phyloP scores from a whole-genome alignment of 2,113 vertebrate genomes.

The Limnothrissa miodon region DNA sequence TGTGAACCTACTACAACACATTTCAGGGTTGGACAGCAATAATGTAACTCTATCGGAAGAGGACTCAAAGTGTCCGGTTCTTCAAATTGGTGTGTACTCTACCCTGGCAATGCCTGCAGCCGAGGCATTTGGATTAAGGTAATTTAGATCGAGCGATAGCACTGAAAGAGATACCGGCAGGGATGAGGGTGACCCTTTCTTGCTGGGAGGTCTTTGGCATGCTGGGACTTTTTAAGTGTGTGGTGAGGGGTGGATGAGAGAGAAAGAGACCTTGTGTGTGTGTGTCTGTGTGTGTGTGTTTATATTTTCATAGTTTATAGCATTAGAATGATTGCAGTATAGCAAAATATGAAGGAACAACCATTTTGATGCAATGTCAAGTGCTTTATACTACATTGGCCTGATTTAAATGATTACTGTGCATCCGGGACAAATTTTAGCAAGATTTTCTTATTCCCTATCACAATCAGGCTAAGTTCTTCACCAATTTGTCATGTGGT shows the following conservation, averaged over 20 bases:
- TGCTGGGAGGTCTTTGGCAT: constrained; percentile 13
- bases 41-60: constrained; percentile 65
- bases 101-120: constrained; percentile 67
- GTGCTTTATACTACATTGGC: background rate
- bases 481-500: too few species aligned
- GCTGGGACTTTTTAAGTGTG: background rate
- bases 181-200: background rate
- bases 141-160: constrained; percentile 21
- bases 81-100: constrained; percentile 70
- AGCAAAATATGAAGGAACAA: too few species aligned
- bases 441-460: too few species aligned
- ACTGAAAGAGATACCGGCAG: constrained; percentile 6
- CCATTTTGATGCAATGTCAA: too few species aligned
- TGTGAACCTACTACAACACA: constrained; percentile 72
- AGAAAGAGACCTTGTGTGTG: background rate
- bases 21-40: constrained; percentile 55
- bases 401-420: too few species aligned
- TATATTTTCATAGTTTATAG: too few species aligned
- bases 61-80: constrained; percentile 59
- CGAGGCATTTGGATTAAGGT: constrained; percentile 74
- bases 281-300: constrained; percentile 22
- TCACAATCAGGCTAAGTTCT: too few species aligned
- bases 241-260: background rate
- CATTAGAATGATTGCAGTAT: too few species aligned
- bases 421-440: too few species aligned